Evolutionary conservation across 1,140 invertebrate species (phyloP).

Genomic region (Drosophila lacteicornis): DNA sequence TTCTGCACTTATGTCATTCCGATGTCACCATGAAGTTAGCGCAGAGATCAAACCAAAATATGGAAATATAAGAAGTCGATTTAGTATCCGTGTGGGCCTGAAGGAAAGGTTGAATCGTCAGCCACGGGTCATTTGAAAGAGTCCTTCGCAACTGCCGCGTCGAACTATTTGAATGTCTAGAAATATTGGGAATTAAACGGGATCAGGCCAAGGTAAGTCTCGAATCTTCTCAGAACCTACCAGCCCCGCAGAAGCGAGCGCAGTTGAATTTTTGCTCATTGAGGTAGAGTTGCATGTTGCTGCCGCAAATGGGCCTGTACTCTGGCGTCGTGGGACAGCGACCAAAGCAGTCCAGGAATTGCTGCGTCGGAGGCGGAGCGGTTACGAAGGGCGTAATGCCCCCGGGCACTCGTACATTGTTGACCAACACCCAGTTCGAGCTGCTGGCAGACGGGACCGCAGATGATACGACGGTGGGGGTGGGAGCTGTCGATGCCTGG

Average conservation of each 20-base stretch:
- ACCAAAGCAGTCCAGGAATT: conserved; percentile 83
- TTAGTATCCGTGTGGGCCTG: not conserved
- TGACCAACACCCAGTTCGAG: conserved; percentile 65
- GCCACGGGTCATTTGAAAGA: conserved; percentile 76
- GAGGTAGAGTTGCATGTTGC: conserved; percentile 87
- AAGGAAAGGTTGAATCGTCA: conserved; percentile 26
- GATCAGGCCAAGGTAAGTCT: not conserved
- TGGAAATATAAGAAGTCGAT: too few relatives aligned
- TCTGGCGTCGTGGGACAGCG: conserved; percentile 86
- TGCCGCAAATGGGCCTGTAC: conserved; percentile 90
- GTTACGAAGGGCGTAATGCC: conserved; percentile 62
- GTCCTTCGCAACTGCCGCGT: conserved; percentile 71
- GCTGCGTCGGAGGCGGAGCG: conserved; percentile 58
- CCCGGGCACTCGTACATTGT: conserved; percentile 55
- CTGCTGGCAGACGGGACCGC: not conserved
- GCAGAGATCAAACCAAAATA: too few relatives aligned
- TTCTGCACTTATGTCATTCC: too few relatives aligned
- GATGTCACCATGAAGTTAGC: too few relatives aligned
- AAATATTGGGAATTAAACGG: not conserved
- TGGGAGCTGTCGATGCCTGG: not conserved
- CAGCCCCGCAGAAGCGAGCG: conserved; percentile 86
- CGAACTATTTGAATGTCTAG: conserved; percentile 77
- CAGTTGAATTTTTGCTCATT: conserved; percentile 88
- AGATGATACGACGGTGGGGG: not conserved
- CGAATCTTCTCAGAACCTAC: conserved; percentile 75